A percentile compares a stretch with the other conserved stretches of the same genome.
Evolutionary conservation across 2,113 vertebrate species (phyloP).

Genomic region (Cinclus mexicanus): DNA sequence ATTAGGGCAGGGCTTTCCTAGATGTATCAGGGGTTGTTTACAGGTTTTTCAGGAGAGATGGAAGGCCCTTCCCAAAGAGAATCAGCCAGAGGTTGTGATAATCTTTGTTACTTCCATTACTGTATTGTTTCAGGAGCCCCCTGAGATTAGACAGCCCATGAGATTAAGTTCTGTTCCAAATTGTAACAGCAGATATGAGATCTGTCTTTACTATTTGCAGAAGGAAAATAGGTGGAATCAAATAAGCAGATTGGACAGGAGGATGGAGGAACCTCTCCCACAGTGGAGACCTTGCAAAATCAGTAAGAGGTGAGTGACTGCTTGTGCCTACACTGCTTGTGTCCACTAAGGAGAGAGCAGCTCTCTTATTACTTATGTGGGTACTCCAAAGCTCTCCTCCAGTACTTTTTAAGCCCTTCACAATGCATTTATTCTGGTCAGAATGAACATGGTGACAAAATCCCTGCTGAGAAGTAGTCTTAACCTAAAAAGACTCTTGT

Average conservation of each 20-base stretch:
- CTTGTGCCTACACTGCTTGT: accelerated
- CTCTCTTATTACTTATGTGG: not conserved
- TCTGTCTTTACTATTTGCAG: not conserved
- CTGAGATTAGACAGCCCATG: not conserved
- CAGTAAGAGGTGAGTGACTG: not conserved
- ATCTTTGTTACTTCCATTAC: not conserved
- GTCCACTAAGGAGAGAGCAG: not conserved
- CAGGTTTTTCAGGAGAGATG: not conserved
- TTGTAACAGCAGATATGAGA: not conserved
- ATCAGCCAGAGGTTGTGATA: not conserved
- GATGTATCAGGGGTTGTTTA: accelerated
- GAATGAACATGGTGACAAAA: not conserved
- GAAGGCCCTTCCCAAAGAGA: not conserved
- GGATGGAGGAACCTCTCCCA: not conserved
- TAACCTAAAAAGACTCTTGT: not conserved
- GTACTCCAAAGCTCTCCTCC: not conserved
- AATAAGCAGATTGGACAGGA: not conserved
- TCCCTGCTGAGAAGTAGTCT: not conserved
- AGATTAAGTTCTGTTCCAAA: not conserved
- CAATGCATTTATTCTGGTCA: not conserved
- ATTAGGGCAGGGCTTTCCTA: not conserved
- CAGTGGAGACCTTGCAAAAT: not conserved
- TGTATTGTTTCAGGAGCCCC: not conserved
- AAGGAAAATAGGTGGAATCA: not conserved
- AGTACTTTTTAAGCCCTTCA: not conserved